Base-by-base conservation (phyloP, 2,113 vertebrate genomes). In the Gasterosteus aculeatus region DNA sequence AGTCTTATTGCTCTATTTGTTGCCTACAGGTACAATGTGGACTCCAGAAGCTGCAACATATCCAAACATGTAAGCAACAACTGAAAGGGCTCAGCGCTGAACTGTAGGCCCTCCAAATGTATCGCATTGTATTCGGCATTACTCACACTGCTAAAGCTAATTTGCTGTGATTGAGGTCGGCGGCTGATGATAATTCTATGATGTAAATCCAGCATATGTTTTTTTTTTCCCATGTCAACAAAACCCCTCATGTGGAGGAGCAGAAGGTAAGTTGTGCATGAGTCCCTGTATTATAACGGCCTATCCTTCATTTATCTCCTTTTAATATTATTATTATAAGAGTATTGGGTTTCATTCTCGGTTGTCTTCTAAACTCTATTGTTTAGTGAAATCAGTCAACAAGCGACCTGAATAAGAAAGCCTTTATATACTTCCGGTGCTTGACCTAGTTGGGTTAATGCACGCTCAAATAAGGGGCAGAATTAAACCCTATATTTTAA, bases 21-120 rank as follows among this genome's bases (percentile, higher is more conserved):
- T 80, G 72, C 88, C 87, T 80, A 6, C 88, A 99, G 98, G 88
- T 99, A 98, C 93, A 98, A 97, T 51, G 95, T 98, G 71, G 97
- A 99, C 85, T 98, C 97, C 80, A 96, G 95, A 93, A 97, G 95
- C 94, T 96, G 95, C 82, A 98, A 97, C 75, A 89, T 96, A 87
- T 96, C 97, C 82, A 99, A 99, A 92, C 94, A 97, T 68, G 98
- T 99, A 93, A 96, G 97, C 86, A n/a, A 16, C 2, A 38, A 47
- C 18, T 72, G 19, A 61, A 35, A 66, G 46, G 14, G 58, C 39
- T 71, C 29, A 75, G 29, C n/a, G 46, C 57, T 81, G 76, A 81
- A 62, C 67, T 63, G 11, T 69, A 46, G 67, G 19, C 18, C 69
- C 69, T 83, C 39, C 19, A 33, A 46, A 80, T 67, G 15, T 44